Base-by-base conservation (phyloP, 30 jellyfish, hydroid and myxozoan species). In the Hydractinia echinata region DNA sequence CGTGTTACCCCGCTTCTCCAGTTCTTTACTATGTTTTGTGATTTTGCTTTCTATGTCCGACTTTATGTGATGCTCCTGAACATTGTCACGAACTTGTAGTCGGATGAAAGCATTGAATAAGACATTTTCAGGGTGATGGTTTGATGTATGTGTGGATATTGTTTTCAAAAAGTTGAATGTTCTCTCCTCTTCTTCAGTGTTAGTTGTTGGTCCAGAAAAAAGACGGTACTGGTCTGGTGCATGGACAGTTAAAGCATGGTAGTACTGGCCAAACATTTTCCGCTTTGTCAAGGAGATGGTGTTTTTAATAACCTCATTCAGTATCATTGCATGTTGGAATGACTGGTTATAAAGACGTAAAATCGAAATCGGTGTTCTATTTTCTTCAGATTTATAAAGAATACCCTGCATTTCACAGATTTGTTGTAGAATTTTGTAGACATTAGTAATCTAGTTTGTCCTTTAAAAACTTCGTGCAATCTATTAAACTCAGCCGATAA, bases 161-260 rank as follows among this genome's bases (percentile, higher is more conserved):
- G 84, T 76, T 76, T 76, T 76, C 55, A 50, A 5, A 20, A 18
- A 54, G 55, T 76, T 76, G 55, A 76, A 76, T 14, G 84, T 76
- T 50, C 84, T 79, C 84, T 76, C 84, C 55, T 76, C 84, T 50
- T 76, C 79, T 58, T 76, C 84, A 48, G 84, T 54, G 55, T 76
- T 76, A 30, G 44, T 30, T 30, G 44, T 30, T 30, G 44, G 44
- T 30, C 44, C 44, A 30, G 44, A 30, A 30, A 30, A 30, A 30
- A 30, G 44, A 30, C 84, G 52, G 51, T 19, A 54, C 79, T 19
- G 51, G 21, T 50, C 53, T 14, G 78, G 84, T 48, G 68, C 76
- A 53, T 76, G 84, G 55, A 76, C 49, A 51, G 84, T 19, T 54
- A 76, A 16, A 20, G 79, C 79, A 4, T 76, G 84, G n/a, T 49